These are phyloP conservation scores for Pyrocephalus nanus DNA, from an alignment of 2,797 vertebrate genomes.

Conservation along the genomic window DNA sequence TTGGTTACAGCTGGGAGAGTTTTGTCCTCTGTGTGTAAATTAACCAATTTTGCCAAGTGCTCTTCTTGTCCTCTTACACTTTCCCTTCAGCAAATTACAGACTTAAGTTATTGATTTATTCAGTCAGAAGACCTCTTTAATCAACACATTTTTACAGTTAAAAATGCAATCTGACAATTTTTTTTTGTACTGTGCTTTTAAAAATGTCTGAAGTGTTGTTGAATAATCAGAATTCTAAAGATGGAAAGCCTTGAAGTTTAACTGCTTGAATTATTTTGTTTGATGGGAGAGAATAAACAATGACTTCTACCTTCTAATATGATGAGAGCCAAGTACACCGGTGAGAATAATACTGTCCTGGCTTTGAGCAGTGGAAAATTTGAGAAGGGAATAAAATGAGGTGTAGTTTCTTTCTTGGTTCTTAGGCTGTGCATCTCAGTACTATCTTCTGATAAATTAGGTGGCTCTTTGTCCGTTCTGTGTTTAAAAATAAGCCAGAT, in stretches of 20 bases:
- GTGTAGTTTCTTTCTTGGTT: not conserved
- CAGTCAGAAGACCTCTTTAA: not conserved
- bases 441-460: not conserved
- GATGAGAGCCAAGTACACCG: not conserved
- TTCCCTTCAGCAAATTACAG: not conserved
- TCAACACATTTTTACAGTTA: not conserved
- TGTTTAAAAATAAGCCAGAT: not conserved
- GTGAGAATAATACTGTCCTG: not conserved
- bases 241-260: not conserved
- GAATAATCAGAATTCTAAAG: not conserved
- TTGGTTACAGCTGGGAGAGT: not conserved
- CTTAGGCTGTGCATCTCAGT: not conserved
- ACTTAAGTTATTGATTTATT: not conserved
- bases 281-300: not conserved
- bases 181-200: not conserved
- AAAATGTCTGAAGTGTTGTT: not conserved
- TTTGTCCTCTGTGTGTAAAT: not conserved
- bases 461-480: not conserved
- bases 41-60: not conserved
- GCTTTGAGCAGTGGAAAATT: not conserved
- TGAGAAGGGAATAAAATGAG: not conserved
- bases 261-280: not conserved
- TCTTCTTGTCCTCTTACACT: not conserved
- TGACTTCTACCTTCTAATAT: not conserved
- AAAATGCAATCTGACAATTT: not conserved